Percentiles rank a stretch among this genome's conserved stretches.
phyloP scores from a whole-genome alignment of 2,797 vertebrate genomes.

The Sus cebifrons region DNA sequence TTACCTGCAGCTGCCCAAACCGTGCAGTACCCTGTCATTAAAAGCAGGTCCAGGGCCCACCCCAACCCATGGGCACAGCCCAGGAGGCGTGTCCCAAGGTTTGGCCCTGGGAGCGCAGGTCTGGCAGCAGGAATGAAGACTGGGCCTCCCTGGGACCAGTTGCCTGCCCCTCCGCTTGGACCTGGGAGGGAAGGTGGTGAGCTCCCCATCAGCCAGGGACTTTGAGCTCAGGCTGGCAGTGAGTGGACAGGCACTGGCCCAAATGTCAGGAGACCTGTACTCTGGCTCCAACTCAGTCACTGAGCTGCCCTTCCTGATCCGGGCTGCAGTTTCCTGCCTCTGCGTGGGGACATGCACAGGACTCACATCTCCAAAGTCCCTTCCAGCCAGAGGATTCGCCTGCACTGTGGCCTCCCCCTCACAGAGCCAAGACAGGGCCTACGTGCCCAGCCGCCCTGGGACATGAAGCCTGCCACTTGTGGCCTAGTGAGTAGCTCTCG shows the following conservation, averaged over 20 bases:
- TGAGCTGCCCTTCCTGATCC: not conserved
- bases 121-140: not conserved
- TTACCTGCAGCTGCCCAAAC: slow-evolving; percentile 70
- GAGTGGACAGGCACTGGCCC: not conserved
- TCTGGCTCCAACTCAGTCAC: not conserved
- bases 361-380: not conserved
- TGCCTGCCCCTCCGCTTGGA: not conserved
- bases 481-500: not conserved
- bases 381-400: not conserved
- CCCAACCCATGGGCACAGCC: not conserved
- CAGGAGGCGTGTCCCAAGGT: not conserved
- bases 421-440: not conserved
- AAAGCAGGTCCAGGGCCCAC: not conserved
- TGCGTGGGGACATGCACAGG: not conserved
- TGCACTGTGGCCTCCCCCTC: not conserved
- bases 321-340: not conserved
- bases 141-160: not conserved
- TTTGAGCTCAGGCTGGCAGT: not conserved
- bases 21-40: not conserved
- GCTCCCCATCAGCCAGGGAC: not conserved
- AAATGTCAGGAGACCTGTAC: not conserved
- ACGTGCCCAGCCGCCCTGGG: not conserved
- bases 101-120: not conserved
- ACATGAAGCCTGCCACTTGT: not conserved
- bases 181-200: not conserved